Base-by-base conservation (phyloP, 2,797 vertebrate species). In the Lagocephalus sceleratus region DNA sequence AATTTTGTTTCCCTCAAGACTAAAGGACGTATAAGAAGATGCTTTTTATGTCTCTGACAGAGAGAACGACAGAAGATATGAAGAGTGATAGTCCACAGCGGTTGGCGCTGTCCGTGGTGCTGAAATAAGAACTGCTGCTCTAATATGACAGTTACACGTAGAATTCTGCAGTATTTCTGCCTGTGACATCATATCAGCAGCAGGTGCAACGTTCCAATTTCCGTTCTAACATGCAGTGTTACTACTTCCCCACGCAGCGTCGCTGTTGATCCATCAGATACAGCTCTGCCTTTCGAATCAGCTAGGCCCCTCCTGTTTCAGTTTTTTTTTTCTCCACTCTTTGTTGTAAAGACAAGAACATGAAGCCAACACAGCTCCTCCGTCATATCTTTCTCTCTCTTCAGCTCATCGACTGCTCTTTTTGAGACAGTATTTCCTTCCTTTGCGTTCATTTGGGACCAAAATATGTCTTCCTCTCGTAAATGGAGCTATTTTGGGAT, bases 381-480 rank as follows among this genome's bases (percentile, higher is more conserved):
- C 14, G 32, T 35, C 32, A 35, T 14, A 35, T 35, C 14, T 35
- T 35, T 35, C 32, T 35, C 32, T 35, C 32, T 12, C 2, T 35
- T 35, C 5, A 10, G 5, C 16, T 19, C n/a, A 42, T 19, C 15
- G n/a, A 5, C 16, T 42, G 40, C 10, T 42, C 17, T 19, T 41
- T n/a, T 7, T n/a, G 15, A 23, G 8, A 22, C 39, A 35, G 8
- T 20, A 38, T 3, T 14, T 35, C 0, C 16, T 46, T 35, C 5
- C 15, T 10, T 38, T 70, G 19, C 4, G 9, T 35, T 35, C 12
- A 60, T 66, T 50, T 26, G 40, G 5, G 15, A 10, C 78, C 53
- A 73, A 85, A 51, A 45, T 64, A 71, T 86, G 17, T 2, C 63
- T 39, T 71, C 72, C 6, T 25, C 57, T 5, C 73, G 19, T 5